Evolutionary conservation across 2,888 invertebrate species (phyloP), one percentile per base, ranked within the genome.

Genomic region (Nomada lathburiana): DNA sequence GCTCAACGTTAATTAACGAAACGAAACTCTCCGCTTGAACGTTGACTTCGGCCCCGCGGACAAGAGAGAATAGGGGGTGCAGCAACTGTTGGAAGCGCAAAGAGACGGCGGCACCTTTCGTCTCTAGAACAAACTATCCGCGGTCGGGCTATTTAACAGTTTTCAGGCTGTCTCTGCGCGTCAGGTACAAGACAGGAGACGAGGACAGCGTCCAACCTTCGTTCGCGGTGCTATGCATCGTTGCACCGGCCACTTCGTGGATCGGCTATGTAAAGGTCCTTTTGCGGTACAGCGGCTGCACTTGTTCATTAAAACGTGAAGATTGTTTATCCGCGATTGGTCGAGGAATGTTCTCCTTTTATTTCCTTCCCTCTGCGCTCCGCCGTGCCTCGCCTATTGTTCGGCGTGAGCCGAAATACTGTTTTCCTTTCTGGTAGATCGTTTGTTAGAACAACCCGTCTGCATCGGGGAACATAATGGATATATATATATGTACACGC

Each of bases 1-100:
- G 88, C 89, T 91, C 84, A 89, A 90, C 91, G 91, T 92, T 92
- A 92, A 92, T 92, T 92, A 92, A 92, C 90, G 89, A 91, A 92
- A 78, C 89, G 78, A 78, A 76, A 79, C 72, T 77, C 57, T 77
- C 57, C 75, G 83, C 29, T 50, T 29, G 76, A 75, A 82, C 76
- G 86, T 65, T 64, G 81, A 63, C 60, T 80, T 23, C 69, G 70
- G 29, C 29, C 52, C 52, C 64, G 23, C 57, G 74, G 73, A 74
- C 59, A 44, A 16, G 23, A 18, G 18, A 71, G 68, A 23, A 50
- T 57, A 44, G 63, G 76, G 76, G 68, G 63, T 63, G 75, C 26
- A 71, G 67, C 79, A 76, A 84, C 76, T 69, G 85, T 75, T 74
- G 83, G 83, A 76, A 80, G 86, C 83, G 82, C 76, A 84, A 82